Base-by-base conservation (phyloP, 2,888 invertebrate genomes). In the Sceliomorpha sp. region DNA sequence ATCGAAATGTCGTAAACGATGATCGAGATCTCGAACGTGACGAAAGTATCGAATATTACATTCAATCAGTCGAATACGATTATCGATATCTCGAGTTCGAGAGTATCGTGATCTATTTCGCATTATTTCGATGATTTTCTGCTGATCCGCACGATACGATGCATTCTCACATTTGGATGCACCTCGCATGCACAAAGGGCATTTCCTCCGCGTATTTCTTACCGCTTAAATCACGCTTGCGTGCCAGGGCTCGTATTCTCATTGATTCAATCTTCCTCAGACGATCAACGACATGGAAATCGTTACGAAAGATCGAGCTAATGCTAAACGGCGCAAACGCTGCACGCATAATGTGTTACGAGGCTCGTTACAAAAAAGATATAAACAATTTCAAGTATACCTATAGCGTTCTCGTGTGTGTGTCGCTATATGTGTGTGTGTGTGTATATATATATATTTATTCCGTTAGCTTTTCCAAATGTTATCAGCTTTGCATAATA, bases 261-360 rank as follows among this genome's bases (percentile, higher is more conserved):
- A 63, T 71, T 71, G 71, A 71, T 71, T 71, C 71, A 71, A 71
- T 71, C 71, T 67, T 59, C 55, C 58, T 63, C 55, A 44, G 50
- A 67, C 71, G 71, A 71, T 68, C 71, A 68, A 68, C 71, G 63
- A 71, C 71, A 71, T 71, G 71, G 59, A 68, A 68, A 68, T 71
- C 63, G 44, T 71, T 71, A 62, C 71, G 67, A 71, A 71, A 71
- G 71, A 71, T 71, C 67, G 60, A 67, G 67, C 67, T 71, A 67
- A 71, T 67, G 66, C 67, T 63, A 71, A 71, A 71, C 71, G 71
- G 63, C 62, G 59, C 67, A 63, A 59, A 67, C 63, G 55, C 53
- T 36, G 67, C 63, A 67, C 67, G 71, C 71, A 63, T 71, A 62
- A 58, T 32, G 37, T 60, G 62, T 60, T 27, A 12, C 32, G 20